Evolutionary conservation across 2,113 vertebrate species (phyloP), one percentile per base, ranked within the genome.

Genomic region (Lutjanus erythropterus): DNA sequence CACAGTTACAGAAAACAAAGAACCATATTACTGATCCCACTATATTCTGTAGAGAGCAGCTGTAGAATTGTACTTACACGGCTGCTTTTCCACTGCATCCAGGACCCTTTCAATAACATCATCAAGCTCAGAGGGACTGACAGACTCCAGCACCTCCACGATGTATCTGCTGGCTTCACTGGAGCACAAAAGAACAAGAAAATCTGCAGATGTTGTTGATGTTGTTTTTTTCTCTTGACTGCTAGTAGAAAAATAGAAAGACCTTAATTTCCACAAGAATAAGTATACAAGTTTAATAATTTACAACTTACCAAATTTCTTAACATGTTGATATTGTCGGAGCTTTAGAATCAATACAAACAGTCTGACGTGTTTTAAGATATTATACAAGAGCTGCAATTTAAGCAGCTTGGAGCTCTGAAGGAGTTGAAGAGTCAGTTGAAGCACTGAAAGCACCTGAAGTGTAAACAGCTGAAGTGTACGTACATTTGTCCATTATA

Each of bases 21-120:
- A 11, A 25, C 14, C n/a, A 46, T 46, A 41, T 7, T 8, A 47
- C 59, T 5, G 14, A 56, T n/a, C 15, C 50, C 23, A 47, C 9
- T 14, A 47, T 12, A 4, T 33, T 55, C 3, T 56, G 5, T 12
- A 18, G 39, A 15, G 37, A 62, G n/a, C 14, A 1, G 31, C 1
- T 10, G 21, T 12, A 19, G 33, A 19, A 3, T 16, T 83, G 14
- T n/a, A 95, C 97, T 94, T 85, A 99, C 98, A 88, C 12, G 97
- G 96, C 37, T 98, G 98, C 56, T 98, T 99, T 82, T 99, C 98
- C 67, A 99, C 93, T 0, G 96, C 94, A 85, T 99, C 97, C 8
- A 99, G 94, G 71, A 99, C 94, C 82, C 89, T 96, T 90, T 98
- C 97, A 69, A 98, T 91, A 18, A 92, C 61, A 84, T 97, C 89